Conservation (phyloP, 2,797 vertebrate genomes). For the Halcyon chelicuti region DNA sequence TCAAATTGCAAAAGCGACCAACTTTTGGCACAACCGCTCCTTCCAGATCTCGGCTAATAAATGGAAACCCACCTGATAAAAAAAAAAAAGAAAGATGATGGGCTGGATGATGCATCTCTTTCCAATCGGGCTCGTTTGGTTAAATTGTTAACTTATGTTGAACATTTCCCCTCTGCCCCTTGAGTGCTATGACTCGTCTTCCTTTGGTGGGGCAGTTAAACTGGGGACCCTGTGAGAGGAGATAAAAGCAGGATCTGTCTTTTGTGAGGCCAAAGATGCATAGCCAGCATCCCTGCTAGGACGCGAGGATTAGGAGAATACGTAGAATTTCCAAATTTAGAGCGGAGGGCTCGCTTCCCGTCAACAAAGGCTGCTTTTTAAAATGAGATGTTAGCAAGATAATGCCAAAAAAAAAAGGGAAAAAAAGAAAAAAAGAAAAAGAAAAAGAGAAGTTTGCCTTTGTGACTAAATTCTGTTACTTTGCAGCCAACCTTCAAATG, state of each 20-base stretch:
- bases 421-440: background rate
- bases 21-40: accelerated
- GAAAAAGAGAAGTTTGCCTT: conserved; percentile 68
- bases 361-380: conserved; percentile 87
- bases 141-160: background rate
- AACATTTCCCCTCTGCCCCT: conserved; percentile 51
- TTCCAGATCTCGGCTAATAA: background rate
- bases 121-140: accelerated
- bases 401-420: conserved; percentile 71
- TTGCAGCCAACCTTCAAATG: conserved; percentile 80
- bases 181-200: conserved; percentile 10
- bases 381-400: conserved; percentile 79
- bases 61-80: background rate
- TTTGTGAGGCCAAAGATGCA: conserved; percentile 59
- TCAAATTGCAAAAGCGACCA: background rate
- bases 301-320: conserved; percentile 74
- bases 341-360: conserved; percentile 81
- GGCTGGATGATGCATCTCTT: background rate
- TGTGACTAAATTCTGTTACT: conserved; percentile 82
- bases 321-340: conserved; percentile 86
- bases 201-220: conserved; percentile 26
- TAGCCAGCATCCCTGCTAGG: conserved; percentile 39
- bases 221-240: background rate
- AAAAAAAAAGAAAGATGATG: background rate
- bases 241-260: conserved; percentile 46